Evolutionary conservation across 1,140 invertebrate species (phyloP).

Genomic region (Odontomachus brunneus): DNA sequence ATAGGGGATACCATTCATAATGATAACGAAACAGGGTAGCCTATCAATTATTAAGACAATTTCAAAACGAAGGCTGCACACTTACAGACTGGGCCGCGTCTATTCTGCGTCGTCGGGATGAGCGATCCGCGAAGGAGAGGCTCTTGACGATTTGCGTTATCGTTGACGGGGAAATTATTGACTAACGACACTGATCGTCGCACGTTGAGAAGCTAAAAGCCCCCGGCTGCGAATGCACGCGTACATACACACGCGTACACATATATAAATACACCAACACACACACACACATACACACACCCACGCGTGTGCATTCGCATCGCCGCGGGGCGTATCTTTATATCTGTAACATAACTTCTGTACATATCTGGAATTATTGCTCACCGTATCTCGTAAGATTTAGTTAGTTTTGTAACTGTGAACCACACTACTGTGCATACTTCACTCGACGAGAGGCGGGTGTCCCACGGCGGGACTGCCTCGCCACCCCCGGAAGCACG

Average conservation of each 20-base stretch:
- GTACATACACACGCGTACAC: too few relatives aligned
- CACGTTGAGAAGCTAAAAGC: slow-evolving; percentile 48
- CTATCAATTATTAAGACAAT: slow-evolving; percentile 84
- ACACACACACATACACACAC: too few relatives aligned
- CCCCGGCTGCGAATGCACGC: slow-evolving; percentile 34
- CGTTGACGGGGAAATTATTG: slow-evolving; percentile 38
- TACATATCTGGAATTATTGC: slow-evolving; percentile 85
- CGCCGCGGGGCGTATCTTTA: slow-evolving; percentile 76
- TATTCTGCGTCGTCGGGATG: slow-evolving; percentile 57
- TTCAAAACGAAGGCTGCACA: slow-evolving; percentile 71
- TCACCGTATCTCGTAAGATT: slow-evolving; percentile 84
- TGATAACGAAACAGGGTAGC: slow-evolving; percentile 85
- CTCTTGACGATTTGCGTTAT: slow-evolving; percentile 42
- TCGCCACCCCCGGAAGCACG: not conserved
- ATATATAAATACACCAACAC: too few relatives aligned
- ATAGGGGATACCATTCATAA: slow-evolving; percentile 75
- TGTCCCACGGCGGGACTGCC: slow-evolving; percentile 41
- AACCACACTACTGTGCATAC: slow-evolving; percentile 74
- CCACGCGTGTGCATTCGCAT: slow-evolving; percentile 65
- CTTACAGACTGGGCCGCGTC: slow-evolving; percentile 61
- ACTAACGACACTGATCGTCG: slow-evolving; percentile 55
- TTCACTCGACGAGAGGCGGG: slow-evolving; percentile 53
- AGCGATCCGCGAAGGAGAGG: slow-evolving; percentile 58
- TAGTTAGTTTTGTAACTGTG: slow-evolving; percentile 84
- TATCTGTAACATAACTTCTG: slow-evolving; percentile 84